These are phyloP conservation scores for Spea bombifrons DNA, from an alignment of 2,113 vertebrate genomes.

Conservation along the genomic window DNA sequence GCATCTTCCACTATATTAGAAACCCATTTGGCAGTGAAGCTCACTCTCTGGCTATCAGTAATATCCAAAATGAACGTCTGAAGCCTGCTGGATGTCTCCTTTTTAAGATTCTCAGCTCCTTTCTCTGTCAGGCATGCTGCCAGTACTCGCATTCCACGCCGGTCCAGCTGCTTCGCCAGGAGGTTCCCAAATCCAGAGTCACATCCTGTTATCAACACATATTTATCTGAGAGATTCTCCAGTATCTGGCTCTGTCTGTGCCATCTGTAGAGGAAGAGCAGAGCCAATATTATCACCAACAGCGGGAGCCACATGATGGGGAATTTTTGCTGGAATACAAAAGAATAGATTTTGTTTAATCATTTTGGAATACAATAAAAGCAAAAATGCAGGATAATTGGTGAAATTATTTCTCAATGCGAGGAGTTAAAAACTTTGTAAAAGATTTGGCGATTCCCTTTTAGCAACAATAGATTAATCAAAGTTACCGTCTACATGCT, in stretches of 20 bases:
- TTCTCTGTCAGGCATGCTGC: conserved; percentile 73
- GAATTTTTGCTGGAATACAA: too few relatives aligned
- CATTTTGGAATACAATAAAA: too few relatives aligned
- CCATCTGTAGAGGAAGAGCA: conserved; percentile 57
- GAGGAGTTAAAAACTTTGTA: too few relatives aligned
- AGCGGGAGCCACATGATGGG: conserved; percentile 34
- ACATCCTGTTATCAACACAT: conserved; percentile 81
- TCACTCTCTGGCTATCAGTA: conserved; percentile 45
- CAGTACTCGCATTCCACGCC: conserved; percentile 69
- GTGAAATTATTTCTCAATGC: too few relatives aligned
- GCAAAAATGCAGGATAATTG: too few relatives aligned
- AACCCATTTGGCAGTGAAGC: conserved; percentile 40
- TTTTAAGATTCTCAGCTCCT: conserved; percentile 65
- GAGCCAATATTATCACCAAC: conserved; percentile 24
- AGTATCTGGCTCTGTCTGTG: conserved; percentile 58
- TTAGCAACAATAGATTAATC: too few relatives aligned
- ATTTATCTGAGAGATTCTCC: conserved; percentile 60
- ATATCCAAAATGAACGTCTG: conserved; percentile 49
- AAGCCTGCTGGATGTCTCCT: conserved; percentile 57
- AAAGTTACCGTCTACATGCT: too few relatives aligned
- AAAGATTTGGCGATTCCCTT: too few relatives aligned
- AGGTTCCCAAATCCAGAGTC: conserved; percentile 60
- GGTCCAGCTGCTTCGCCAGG: conserved; percentile 74
- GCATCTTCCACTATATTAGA: conserved; percentile 32
- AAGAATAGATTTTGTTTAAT: too few relatives aligned